Evolutionary conservation across 2,888 invertebrate species (phyloP), one percentile per base, ranked within the genome.

Genomic region (Ennomos quercinarius): DNA sequence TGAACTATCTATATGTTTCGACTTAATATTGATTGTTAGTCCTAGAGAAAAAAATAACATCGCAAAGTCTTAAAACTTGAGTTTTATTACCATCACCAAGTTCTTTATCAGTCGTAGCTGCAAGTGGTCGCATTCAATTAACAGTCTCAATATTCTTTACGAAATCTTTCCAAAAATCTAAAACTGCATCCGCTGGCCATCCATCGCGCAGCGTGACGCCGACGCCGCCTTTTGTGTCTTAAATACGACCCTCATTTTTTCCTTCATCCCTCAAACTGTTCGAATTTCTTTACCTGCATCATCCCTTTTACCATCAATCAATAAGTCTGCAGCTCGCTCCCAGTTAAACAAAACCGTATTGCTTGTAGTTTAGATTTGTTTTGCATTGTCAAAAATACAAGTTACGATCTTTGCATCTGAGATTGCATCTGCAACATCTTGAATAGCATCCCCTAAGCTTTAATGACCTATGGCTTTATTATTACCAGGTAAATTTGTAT

Each of bases 241-340:
- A 85, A 80, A 87, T 79, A 77, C 87, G 87, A 89, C 90, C 92
- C 91, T 89, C 83, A 46, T 83, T 91, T 92, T 89, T 91, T 85
- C 78, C 53, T 78, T 80, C 87, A 88, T 88, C 92, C 92, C 90
- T 89, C 81, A 84, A 83, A 89, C 86, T 84, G 90, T 91, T 92
- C 83, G 81, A 89, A 91, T 91, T 91, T 90, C 89, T 89, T 81
- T 92, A 92, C 92, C 92, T 92, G 92, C 87, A 76, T 68, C 62
- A 74, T 76, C 74, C 77, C 78, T 71, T 76, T 66, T 61, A 10
- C 34, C 49, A 38, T 8, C 41, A 27, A 36, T 11, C 10, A 39
- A 1, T 72, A 86, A 58, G 61, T 72, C 68, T 49, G 12, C 13
- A 12, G 44, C 9, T 0, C 0, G 6, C 10, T 1, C 8, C 40